Evolutionary conservation across 2,888 invertebrate species (phyloP), one percentile per base, ranked within the genome.

Genomic region (Salpingus planirostris): DNA sequence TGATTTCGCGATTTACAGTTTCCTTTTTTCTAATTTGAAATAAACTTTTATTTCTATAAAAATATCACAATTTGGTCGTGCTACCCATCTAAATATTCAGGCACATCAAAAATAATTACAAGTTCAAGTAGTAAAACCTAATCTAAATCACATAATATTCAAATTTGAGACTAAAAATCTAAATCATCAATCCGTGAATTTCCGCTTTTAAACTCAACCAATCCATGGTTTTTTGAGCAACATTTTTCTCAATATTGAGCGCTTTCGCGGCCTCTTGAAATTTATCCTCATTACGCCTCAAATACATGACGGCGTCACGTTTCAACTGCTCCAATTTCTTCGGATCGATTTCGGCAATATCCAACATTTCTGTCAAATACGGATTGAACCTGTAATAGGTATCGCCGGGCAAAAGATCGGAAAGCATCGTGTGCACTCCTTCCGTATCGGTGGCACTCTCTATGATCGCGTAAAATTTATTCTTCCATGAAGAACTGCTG

Each of bases 371-470:
- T 32, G 81, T 78, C 35, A 91, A 67, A 49, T 88, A 87, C 0
- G 91, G 91, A 66, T 91, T 92, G 62, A 92, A 80, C 3, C 91
- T 74, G 62, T 73, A 91, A 64, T 91, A 90, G 23, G 73, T 69
- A 22, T 76, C 70, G 0, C 74, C 70, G 0, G 84, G 80, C 1
- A 89, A 64, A 29, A 86, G 64, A 60, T 88, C 87, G 54, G 77
- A 78, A 46, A 87, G 57, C 46, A 80, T 73, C 25, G 74, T 73
- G 57, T 88, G 86, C 2, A 87, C 83, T 48, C 83, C 79, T 73
- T 88, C 87, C 6, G 87, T 88, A 54, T 89, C 88, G 1, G 87
- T 87, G 5, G 88, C 88, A 38, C 83, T 84, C 54, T 86, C 86
- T 24, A 88, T 66, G 29, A 88, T 81, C 61, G 80, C 83, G 49